Conservation (phyloP, 2,113 vertebrate species). For the Microcebus lehilahytsara region DNA sequence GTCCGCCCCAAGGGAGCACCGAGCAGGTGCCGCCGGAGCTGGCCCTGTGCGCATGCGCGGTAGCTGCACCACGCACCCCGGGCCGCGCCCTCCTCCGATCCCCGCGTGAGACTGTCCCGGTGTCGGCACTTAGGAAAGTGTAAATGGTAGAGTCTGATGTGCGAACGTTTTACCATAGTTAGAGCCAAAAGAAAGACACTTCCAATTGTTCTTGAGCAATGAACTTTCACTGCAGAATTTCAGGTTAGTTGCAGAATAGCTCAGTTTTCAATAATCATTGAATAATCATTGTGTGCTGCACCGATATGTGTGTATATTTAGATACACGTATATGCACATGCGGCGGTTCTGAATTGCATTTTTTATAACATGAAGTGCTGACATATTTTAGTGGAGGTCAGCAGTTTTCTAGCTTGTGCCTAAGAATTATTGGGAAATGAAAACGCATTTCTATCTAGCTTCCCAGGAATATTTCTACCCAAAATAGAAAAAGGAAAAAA, state of each 20-base stretch:
- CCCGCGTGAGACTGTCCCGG: constrained; percentile 59
- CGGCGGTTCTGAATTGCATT: constrained; percentile 82
- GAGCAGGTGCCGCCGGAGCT: constrained; percentile 12
- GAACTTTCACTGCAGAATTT: constrained; percentile 82
- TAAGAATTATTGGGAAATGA: constrained; percentile 86
- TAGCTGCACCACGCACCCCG: constrained; percentile 67
- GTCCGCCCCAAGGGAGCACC: constrained; percentile 46
- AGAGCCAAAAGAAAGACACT: constrained; percentile 74
- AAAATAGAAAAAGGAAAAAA: constrained; percentile 78
- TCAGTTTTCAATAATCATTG: constrained; percentile 78
- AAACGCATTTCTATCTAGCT: constrained; percentile 87
- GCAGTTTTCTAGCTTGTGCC: constrained; percentile 87
- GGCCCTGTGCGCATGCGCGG: constrained; percentile 70
- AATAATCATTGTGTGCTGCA: constrained; percentile 59
- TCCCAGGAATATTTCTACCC: constrained; percentile 86
- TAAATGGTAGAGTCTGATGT: constrained; percentile 56
- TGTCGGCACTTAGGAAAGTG: constrained; percentile 64
- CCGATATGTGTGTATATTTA: constrained; percentile 71
- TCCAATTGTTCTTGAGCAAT: constrained; percentile 65
- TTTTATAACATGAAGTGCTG: constrained; percentile 87
- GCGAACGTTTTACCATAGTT: constrained; percentile 56
- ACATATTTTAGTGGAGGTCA: constrained; percentile 88
- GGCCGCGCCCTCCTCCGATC: constrained; percentile 46
- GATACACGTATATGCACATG: constrained; percentile 72
- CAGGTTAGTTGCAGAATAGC: constrained; percentile 81